These are phyloP conservation scores for Andinoacara biseriatus DNA, from an alignment of 2,113 vertebrate genomes.

Conservation along the genomic window DNA sequence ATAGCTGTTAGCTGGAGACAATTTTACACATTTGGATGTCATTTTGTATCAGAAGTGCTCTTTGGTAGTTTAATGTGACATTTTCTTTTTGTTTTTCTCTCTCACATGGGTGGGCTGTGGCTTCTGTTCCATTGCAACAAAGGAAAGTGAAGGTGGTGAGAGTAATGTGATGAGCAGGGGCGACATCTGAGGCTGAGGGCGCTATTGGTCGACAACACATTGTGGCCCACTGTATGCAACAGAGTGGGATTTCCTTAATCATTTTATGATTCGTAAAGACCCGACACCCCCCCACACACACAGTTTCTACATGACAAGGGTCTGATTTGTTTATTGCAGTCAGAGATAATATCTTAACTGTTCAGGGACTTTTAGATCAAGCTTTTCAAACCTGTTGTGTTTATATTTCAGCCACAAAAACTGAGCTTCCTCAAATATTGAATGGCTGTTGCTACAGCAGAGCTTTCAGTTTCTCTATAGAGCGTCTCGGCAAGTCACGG, in stretches of 20 bases:
- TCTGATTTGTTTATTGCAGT: neutral
- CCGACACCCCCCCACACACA: neutral
- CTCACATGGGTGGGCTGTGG: constrained; percentile 33
- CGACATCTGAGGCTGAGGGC: neutral
- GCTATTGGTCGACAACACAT: neutral
- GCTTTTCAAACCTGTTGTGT: neutral
- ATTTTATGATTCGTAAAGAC: neutral
- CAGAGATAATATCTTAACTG: neutral
- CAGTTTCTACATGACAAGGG: neutral
- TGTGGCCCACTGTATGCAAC: neutral
- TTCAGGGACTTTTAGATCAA: neutral
- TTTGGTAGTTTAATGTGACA: neutral
- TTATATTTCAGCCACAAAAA: neutral
- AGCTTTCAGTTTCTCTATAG: constrained; percentile 67
- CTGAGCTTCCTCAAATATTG: constrained; percentile 16
- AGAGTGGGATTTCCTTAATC: constrained; percentile 55
- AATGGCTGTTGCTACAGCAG: neutral
- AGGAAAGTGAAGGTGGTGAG: constrained; percentile 50
- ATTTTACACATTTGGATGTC: neutral
- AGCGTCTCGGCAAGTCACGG: neutral
- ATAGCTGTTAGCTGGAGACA: neutral
- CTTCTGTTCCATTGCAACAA: constrained; percentile 20
- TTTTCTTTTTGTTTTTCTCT: neutral
- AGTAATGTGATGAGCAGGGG: constrained; percentile 2
- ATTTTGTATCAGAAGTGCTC: neutral